Evolutionary conservation across 2,113 vertebrate species (phyloP).

Genomic region (Loxodonta africana): DNA sequence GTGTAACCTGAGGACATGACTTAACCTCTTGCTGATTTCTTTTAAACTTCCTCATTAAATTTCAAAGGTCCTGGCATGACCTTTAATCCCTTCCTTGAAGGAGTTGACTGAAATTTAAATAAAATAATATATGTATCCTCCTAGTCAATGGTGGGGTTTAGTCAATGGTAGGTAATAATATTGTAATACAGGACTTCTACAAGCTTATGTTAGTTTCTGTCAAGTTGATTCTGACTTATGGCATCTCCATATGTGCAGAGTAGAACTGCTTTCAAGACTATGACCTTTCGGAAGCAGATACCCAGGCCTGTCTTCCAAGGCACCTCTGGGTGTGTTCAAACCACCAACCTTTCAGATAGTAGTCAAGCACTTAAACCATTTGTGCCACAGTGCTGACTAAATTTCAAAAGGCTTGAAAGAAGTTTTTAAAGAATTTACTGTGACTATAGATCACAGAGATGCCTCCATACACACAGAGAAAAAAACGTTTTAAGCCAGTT

Average conservation of each 20-base stretch:
- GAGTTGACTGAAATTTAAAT: neutral
- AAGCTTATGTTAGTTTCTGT: neutral
- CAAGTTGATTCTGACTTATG: neutral
- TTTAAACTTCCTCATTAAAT: neutral
- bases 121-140: neutral
- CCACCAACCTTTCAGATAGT: neutral
- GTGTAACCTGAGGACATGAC: neutral
- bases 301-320: neutral
- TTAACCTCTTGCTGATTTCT: neutral
- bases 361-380: neutral
- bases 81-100: neutral
- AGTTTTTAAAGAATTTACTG: neutral
- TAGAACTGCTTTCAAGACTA: neutral
- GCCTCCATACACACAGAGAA: neutral
- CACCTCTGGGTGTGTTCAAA: neutral
- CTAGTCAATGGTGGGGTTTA: neutral
- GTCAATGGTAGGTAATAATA: neutral
- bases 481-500: constrained; percentile 22
- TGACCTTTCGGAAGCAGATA: neutral
- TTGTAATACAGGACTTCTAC: too few relatives aligned
- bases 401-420: neutral
- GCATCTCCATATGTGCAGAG: neutral
- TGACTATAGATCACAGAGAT: neutral
- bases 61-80: neutral
- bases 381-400: neutral